Evolutionary conservation across 2,113 vertebrate genomes (phyloP).

Genomic region (Eubucco bourcierii): DNA sequence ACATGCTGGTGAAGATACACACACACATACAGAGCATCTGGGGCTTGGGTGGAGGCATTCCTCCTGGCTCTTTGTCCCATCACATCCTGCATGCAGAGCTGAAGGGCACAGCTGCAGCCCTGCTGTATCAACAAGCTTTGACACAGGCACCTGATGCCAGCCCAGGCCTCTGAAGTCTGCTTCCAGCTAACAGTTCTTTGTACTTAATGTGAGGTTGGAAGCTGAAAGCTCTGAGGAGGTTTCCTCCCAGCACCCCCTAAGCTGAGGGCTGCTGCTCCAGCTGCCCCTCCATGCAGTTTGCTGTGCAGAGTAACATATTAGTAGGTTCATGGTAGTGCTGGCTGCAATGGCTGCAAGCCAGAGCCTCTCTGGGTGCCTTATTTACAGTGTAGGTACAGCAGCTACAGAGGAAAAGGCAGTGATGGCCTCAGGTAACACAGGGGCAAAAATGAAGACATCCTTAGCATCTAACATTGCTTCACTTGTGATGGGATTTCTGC

Average conservation of each 20-base stretch:
- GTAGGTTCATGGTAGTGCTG: not conserved
- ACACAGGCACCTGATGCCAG: accelerated
- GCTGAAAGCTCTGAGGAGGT: not conserved
- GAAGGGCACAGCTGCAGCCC: not conserved
- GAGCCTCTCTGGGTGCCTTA: not conserved
- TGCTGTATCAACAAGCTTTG: not conserved
- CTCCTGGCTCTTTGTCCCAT: accelerated
- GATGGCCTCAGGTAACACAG: not conserved
- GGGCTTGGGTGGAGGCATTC: not conserved
- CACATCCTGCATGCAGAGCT: not conserved
- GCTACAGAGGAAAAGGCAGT: not conserved
- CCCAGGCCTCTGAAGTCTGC: not conserved
- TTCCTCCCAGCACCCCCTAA: not conserved
- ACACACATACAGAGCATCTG: accelerated
- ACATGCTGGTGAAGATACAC: not conserved
- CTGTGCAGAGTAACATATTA: not conserved
- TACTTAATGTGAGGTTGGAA: not conserved
- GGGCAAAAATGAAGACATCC: not conserved
- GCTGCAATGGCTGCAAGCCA: not conserved
- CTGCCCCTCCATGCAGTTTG: not conserved
- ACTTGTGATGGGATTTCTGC: not conserved
- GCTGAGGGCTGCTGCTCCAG: not conserved
- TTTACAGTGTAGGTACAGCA: not conserved
- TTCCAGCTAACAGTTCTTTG: not conserved
- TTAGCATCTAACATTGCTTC: not conserved